Evolutionary conservation across 2,113 vertebrate genomes (phyloP), one percentile per base, ranked within the genome.

Genomic region (Ibidorhyncha struthersii): DNA sequence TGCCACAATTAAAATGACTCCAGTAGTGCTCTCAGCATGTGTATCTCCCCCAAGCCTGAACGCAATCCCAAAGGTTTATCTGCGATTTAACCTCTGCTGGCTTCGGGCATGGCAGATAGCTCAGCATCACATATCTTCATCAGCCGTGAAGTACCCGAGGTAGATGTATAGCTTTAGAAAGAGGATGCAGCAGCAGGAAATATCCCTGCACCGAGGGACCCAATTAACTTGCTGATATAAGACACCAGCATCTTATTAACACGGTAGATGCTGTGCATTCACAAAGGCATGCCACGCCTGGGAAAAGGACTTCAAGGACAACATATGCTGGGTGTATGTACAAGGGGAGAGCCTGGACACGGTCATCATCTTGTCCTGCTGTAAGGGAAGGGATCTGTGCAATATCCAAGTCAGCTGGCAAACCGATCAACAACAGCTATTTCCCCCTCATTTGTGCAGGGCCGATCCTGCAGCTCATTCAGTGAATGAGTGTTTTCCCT

Each of bases 141-240:
- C 83, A 36, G 86, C 62, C 36, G 65, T 4, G 66, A 88, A 72
- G 86, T 3, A 52, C 69, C 58, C 1, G 4, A 67, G 80, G 85
- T 53, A 41, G 36, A 78, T 1, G 5, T 0, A 3, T 1, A 30
- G 71, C 79, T 89, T 56, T 1, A 23, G 86, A 47, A 70, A 90
- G 82, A 82, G 86, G 90, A 96, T 41, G 81, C 32, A 63, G 79
- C 74, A 86, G 88, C 77, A 95, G 94, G 95, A 95, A 90, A 86
- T 12, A 53, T 45, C 72, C 69, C 47, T 34, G 80, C 52, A 66
- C 69, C 8, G 0, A 91, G 91, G 49, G 94, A 88, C 73, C 66
- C 83, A 81, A 91, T 93, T 85, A 94, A 90, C 8, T 40, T 0
- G 20, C 83, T 66, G 59, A 59, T 26, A 30, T 3, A 77, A 91